Base-by-base conservation (phyloP, 2,888 invertebrate genomes). In the Crematogaster levior region DNA sequence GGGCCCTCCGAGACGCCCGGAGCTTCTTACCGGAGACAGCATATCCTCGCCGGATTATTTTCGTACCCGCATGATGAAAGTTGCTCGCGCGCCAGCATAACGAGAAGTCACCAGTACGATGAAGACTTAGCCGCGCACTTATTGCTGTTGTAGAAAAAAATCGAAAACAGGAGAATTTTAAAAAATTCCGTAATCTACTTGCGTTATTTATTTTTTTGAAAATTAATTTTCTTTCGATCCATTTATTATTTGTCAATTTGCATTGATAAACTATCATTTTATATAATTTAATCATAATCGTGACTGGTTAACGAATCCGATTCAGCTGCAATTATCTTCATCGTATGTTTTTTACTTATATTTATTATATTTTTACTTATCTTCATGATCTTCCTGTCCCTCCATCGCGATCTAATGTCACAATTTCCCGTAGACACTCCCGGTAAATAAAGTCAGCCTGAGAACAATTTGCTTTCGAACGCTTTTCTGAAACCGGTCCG, bases 401-500 rank as follows among this genome's bases (percentile, higher is more conserved):
- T 18, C 10, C 21, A 46, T 60, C 43, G 46, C 24, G 30, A 21
- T 56, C 9, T 60, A 30, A 46, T 21, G 43, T 60, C 46, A 15
- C 60, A 24, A 30, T 46, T 73, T 83, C 43, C 48, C 66, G 46
- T n/a, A 9, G 30, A 34, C 74, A 27, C 51, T 37, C 77, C 40
- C 70, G 74, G 73, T 75, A 79, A 83, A 84, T 80, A 61, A 84
- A 80, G 43, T 84, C 56, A 72, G 72, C 37, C 37, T 58, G 65
- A 60, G 75, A 61, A 66, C 61, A 53, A 43, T 48, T 72, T 63
- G 79, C 51, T 68, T 70, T 51, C 60, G 48, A 53, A 58, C 37
- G 46, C 63, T 80, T 81, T 81, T 66, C 30, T 58, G 43, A 83
- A 86, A 86, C 79, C 83, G 85, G 84, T 85, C 85, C 48, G 68